These are phyloP conservation scores for Chauna torquata DNA, from an alignment of 2,113 vertebrate genomes.

Conservation along the genomic window DNA sequence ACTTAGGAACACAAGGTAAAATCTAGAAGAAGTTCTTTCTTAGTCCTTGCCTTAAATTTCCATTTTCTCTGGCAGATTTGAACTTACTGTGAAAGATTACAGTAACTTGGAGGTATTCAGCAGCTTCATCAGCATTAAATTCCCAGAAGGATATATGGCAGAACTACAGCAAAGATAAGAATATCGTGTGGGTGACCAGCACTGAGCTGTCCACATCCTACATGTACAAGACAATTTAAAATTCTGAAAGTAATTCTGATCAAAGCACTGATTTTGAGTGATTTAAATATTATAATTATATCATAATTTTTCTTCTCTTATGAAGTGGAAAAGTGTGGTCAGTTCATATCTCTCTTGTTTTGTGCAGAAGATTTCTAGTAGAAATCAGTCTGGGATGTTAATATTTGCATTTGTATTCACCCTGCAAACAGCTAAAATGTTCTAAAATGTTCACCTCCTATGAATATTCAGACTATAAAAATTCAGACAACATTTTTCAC, in stretches of 20 bases:
- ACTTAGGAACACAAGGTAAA: not conserved
- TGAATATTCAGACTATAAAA: conserved; percentile 55
- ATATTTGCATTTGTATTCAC: conserved; percentile 57
- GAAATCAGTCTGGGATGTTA: conserved; percentile 15
- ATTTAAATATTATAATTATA: conserved; percentile 20
- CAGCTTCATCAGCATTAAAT: not conserved
- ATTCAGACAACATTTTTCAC: conserved; percentile 13
- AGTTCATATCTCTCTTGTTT: conserved; percentile 9
- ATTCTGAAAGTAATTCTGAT: conserved; percentile 7
- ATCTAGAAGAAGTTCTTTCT: not conserved
- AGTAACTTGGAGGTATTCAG: not conserved
- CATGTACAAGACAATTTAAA: not conserved
- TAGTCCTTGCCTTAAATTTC: not conserved
- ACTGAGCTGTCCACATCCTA: not conserved
- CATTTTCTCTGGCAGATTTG: not conserved
- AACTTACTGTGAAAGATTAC: not conserved
- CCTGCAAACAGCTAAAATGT: not conserved
- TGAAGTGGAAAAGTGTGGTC: not conserved
- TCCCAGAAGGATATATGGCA: not conserved
- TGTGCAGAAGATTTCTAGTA: conserved; percentile 10
- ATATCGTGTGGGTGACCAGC: not conserved
- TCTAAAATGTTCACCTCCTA: not conserved
- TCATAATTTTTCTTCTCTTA: not conserved
- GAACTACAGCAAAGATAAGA: not conserved
- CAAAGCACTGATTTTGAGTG: not conserved